A percentile compares a stretch with the other conserved stretches of the same genome.
These are phyloP conservation scores for Zosterops pallidus DNA, from an alignment of 2,113 vertebrate species.

Conservation along the genomic window DNA sequence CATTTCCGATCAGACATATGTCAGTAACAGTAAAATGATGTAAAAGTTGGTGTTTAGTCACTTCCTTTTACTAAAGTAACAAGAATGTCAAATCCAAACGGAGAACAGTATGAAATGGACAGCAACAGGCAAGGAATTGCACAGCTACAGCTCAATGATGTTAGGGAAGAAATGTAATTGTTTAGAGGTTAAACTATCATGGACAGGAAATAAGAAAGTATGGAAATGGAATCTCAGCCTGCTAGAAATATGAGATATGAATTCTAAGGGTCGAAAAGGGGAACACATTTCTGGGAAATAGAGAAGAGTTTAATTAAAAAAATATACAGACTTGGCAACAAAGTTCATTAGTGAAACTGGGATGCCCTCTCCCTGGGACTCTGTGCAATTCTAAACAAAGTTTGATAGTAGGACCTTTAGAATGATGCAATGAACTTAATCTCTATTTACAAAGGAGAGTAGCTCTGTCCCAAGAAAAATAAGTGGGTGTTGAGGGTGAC, in stretches of 20 bases:
- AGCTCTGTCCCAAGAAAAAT: neutral
- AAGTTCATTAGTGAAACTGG: constrained; percentile 10
- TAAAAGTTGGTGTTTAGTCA: neutral
- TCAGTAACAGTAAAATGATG: neutral
- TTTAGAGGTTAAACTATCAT: neutral
- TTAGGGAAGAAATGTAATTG: neutral
- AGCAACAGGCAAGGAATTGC: neutral
- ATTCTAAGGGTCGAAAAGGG: neutral
- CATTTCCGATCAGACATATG: neutral
- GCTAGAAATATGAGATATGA: neutral
- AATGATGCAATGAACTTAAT: neutral
- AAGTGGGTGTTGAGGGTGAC: neutral
- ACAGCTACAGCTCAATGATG: rapidly evolving
- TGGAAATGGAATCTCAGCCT: neutral
- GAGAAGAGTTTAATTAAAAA: neutral
- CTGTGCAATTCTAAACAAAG: neutral
- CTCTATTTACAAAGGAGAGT: neutral
- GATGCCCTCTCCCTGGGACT: neutral
- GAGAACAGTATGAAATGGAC: neutral
- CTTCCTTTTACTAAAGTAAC: neutral
- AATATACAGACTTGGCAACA: neutral
- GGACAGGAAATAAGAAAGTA: neutral
- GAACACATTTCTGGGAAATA: constrained; percentile 46
- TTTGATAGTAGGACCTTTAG: neutral
- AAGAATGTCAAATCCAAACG: neutral